Base-by-base conservation (phyloP, 2,888 invertebrate genomes). In the Agrochola macilenta region DNA sequence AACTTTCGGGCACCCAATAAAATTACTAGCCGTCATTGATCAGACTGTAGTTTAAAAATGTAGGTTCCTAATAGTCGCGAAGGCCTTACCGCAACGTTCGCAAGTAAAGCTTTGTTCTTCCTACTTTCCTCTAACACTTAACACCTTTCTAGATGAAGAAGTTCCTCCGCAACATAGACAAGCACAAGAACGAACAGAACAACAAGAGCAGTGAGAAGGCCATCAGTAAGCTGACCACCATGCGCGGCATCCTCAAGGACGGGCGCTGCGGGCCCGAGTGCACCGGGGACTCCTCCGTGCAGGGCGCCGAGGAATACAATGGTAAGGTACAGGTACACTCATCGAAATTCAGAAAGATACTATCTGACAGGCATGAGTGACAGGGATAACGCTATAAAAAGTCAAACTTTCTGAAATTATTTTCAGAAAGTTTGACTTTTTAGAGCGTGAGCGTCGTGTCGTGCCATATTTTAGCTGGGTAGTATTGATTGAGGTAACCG, bases 161-260 rank as follows among this genome's bases (percentile, higher is more conserved):
- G 87, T 94, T 95, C 83, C 93, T 96, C 12, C 95, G 96, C 76
- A 96, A 96, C 88, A 94, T 96, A 75, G 96, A 96, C 87, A 96
- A 96, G 89, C 95, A 96, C 87, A 96, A 96, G 90, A 94, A 91
- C 81, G 96, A 96, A 12, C 94, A 94, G 79, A 93, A 91, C 82
- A 90, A 88, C 81, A 95, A 95, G 86, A 88, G 88, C 71, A 91
- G 80, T 52, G 96, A 95, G 85, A 95, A 94, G 81, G 93, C 93
- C 23, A 91, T 95, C 66, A 95, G 95, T 86, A 96, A 96, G 84
- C 88, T 96, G 82, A 95, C 95, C 61, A 94, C 95, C 43, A 94
- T 95, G 94, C 93, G 96, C 0, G 94, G 96, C 26, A 96, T 96
- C 60, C 90, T 96, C 60, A 96, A 96, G 86, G 96, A 95, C 83